Evolutionary conservation across 2,113 vertebrate species (phyloP).

Genomic region (Tupaia chinensis): DNA sequence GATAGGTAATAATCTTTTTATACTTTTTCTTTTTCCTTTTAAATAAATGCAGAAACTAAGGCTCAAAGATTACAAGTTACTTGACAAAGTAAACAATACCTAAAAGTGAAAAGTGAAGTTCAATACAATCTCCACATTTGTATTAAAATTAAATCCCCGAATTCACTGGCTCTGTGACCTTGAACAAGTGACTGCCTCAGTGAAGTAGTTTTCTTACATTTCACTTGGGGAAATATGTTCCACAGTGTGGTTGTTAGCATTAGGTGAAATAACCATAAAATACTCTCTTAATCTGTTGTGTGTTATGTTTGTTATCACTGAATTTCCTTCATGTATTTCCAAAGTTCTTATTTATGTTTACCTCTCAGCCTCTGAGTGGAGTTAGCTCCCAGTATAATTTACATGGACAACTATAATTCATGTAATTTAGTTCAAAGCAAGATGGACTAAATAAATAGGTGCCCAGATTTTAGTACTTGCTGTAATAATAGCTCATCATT

Average conservation of each 20-base stretch:
- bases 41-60: neutral
- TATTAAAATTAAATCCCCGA: neutral
- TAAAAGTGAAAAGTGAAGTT: neutral
- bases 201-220: conserved; percentile 21
- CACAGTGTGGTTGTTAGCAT: neutral
- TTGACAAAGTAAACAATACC: conserved; percentile 32
- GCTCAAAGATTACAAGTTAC: neutral
- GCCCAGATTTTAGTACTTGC: neutral
- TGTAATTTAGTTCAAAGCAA: neutral
- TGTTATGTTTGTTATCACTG: neutral
- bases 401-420: neutral
- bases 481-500: neutral
- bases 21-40: neutral
- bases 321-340: conserved; percentile 12
- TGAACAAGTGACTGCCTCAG: neutral
- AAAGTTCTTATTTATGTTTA: neutral
- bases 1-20: neutral
- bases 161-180: neutral
- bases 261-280: neutral
- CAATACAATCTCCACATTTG: neutral
- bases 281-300: neutral
- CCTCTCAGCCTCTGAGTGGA: neutral
- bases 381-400: neutral
- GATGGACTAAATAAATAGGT: neutral
- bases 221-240: neutral